Evolutionary conservation across 2,888 invertebrate genomes (phyloP).

Genomic region (Macrosiphum euphorbiae): DNA sequence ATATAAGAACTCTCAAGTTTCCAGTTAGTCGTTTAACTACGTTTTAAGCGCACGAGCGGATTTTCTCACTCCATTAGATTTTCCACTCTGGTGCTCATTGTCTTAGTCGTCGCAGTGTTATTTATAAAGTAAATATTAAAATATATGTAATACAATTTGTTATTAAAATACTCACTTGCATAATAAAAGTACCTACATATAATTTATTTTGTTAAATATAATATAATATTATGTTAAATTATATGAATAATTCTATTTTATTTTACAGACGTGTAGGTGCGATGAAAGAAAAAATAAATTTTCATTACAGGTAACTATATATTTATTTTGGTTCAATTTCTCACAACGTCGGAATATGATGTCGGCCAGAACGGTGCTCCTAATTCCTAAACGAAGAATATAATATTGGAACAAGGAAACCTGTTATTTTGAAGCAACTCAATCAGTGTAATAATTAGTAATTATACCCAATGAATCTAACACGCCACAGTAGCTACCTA

Average conservation of each 20-base stretch:
- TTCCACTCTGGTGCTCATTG: slow-evolving; percentile 29
- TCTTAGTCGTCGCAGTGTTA: background rate
- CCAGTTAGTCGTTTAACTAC: background rate
- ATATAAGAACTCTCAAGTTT: slow-evolving; percentile 6
- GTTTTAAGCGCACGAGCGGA: slow-evolving; percentile 41
- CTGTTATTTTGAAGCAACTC: slow-evolving; percentile 39
- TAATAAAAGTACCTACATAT: background rate
- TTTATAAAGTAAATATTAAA: background rate
- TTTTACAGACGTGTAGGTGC: background rate
- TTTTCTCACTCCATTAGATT: slow-evolving; percentile 23
- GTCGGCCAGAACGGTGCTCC: too few species aligned
- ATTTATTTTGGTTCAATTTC: background rate
- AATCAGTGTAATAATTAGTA: slow-evolving; percentile 38
- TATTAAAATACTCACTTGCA: background rate
- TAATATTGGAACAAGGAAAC: slow-evolving; percentile 10
- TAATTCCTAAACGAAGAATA: background rate
- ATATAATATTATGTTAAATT: background rate
- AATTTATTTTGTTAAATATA: background rate
- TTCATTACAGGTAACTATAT: background rate
- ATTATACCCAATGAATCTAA: background rate
- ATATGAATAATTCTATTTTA: background rate
- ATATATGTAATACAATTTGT: background rate
- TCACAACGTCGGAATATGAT: background rate
- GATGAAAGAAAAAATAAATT: background rate
- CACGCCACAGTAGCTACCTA: background rate